Base-by-base conservation (phyloP, 2,113 vertebrate species). In the Rhinoderma darwinii region DNA sequence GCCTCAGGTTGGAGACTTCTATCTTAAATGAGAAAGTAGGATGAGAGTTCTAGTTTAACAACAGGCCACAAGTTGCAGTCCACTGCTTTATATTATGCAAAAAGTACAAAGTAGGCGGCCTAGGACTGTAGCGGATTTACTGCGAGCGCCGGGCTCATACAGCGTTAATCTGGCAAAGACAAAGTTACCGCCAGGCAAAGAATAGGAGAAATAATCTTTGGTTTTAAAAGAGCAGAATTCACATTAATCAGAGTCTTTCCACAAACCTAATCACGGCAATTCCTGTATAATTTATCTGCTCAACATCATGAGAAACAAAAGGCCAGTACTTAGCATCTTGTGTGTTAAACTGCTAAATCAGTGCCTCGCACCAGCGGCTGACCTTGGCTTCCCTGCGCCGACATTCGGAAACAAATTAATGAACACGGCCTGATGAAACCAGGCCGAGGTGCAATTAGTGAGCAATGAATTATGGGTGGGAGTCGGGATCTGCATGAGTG, bases 331-430 rank as follows among this genome's bases (percentile, higher is more conserved):
- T 84, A 61, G 72, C 72, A 77, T 84, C 51, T 30, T 22, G 83
- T 30, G 72, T 56, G 83, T 76, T 76, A 84, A 76, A 63, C 83
- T 35, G 54, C 83, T 5, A 77, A 63, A 84, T 84, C 72, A 59
- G 51, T n/a, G 18, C 51, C 83, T 43, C 73, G 15, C 72, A 11
- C 83, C 83, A 63, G 37, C 35, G 27, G 37, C 83, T 84, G 83
- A 84, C 83, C 83, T 84, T 84, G 83, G 72, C 83, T 39, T 39
- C 83, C 56, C 70, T 20, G 10, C 20, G 37, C 37, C 54, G 73
- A 56, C 54, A n/a, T 32, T 77, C 37, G 35, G 83, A 76, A 84
- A 76, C 51, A 75, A 84, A 84, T 76, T 84, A 84, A 84, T 84
- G 83, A 84, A 76, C 83, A 32, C 35, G 41, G 83, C 44, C 47